Evolutionary conservation across 2,888 invertebrate species (phyloP), one percentile per base, ranked within the genome.

Genomic region (Sinohyriopsis cumingii): DNA sequence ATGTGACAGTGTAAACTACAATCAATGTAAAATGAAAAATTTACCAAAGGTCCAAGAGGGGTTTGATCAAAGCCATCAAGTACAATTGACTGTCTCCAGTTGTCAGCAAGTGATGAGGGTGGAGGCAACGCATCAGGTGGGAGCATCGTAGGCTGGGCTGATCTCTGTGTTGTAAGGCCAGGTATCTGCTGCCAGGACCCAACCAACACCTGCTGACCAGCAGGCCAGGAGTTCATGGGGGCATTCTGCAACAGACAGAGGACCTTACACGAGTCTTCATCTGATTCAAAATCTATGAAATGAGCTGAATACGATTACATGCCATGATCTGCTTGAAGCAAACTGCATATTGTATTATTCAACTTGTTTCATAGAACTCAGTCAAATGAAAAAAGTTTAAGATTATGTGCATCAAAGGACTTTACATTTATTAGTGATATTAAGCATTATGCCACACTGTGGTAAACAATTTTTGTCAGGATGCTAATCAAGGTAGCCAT

Each of bases 131-230:
- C 82, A 57, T 89, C 88, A 7, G 86, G 77, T 15, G 83, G 80
- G 33, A 86, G 83, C 78, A 86, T 88, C 9, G 86, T 75, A 9
- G 86, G 85, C n/a, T 71, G 63, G 20, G 72, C 69, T 6, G 72
- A 65, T n/a, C 65, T 55, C 18, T 55, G 55, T 1, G 88, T 74
- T 7, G 85, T 71, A 64, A 86, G 76, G 28, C 86, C 93, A 6
- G 90, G 88, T 80, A 95, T 92, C 84, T 95, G 95, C 85, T 95
- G 84, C 95, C 95, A 95, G 0, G 95, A 95, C 5, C 91, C 91
- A 66, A 95, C 95, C 75, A 95, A 92, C 0, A 95, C 94, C 90
- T 95, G 95, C 24, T 95, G 92, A 83, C 93, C 93, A 33, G 91
- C 92, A 19, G 94, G 93, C 94, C 94, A 94, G 12, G 93, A 93